These are phyloP conservation scores for Molossus molossus DNA, from an alignment of 2,797 vertebrate genomes.

Conservation along the genomic window DNA sequence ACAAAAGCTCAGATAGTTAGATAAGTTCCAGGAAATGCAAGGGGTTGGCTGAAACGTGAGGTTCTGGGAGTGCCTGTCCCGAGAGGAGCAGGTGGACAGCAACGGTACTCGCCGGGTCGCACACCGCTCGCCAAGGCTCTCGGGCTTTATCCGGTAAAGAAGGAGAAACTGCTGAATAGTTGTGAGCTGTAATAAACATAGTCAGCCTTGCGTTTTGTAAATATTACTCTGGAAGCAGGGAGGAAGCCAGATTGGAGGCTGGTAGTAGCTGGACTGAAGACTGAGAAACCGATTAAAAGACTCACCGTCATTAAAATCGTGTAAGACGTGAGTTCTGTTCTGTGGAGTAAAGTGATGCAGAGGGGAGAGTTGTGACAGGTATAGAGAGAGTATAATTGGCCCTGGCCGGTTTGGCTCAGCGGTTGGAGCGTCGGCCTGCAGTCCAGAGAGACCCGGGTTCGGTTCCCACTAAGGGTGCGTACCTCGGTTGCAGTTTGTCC, in stretches of 20 bases:
- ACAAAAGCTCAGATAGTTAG: neutral
- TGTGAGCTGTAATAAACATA: neutral
- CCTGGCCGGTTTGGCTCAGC: no score
- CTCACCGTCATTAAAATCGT: neutral
- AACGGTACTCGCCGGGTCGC: neutral
- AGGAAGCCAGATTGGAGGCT: neutral
- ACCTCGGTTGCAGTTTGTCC: no score
- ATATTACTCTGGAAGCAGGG: neutral
- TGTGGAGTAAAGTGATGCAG: neutral
- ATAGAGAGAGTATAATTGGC: neutral
- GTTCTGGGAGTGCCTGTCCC: neutral
- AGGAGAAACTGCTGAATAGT: neutral
- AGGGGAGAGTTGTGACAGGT: neutral
- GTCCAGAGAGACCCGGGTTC: no score
- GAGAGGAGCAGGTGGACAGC: neutral
- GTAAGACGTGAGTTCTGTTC: neutral
- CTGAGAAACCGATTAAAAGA: neutral
- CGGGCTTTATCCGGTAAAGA: neutral
- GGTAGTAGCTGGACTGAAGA: neutral
- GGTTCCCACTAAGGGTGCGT: no score
- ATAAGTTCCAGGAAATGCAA: constrained; percentile 11
- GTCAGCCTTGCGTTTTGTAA: neutral
- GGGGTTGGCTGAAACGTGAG: neutral
- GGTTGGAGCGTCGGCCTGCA: no score
- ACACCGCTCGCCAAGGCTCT: neutral